Percentiles rank a stretch among this genome's conserved stretches.
Conservation (phyloP, 2,113 vertebrate species). For the Morone chrysops region DNA sequence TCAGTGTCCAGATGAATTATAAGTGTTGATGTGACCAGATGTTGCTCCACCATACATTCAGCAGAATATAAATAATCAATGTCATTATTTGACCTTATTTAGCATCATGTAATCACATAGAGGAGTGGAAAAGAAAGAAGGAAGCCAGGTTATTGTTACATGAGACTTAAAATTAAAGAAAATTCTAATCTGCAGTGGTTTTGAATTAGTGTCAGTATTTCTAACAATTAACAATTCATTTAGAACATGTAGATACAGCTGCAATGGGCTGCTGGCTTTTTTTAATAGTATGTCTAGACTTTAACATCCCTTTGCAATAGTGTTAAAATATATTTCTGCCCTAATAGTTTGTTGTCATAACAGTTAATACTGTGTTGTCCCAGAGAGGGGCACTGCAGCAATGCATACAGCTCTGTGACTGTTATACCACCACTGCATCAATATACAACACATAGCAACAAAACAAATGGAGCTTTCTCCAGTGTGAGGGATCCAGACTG, state of each 20-base stretch:
- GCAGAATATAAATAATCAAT: conserved; percentile 34
- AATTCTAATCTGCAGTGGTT: background rate
- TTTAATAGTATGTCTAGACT: background rate
- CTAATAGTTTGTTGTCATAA: conserved; percentile 3
- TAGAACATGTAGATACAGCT: background rate
- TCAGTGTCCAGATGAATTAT: conserved; percentile 77
- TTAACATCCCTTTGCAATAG: background rate
- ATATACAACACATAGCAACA: conserved; percentile 7
- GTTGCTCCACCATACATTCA: conserved; percentile 37
- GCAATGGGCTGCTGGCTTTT: background rate
- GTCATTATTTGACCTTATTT: too few species aligned
- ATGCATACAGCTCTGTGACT: conserved; percentile 43
- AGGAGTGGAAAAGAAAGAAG: background rate
- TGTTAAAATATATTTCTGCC: background rate
- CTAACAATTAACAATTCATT: background rate
- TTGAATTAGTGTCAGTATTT: background rate
- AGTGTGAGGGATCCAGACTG: background rate
- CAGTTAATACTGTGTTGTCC: conserved; percentile 68
- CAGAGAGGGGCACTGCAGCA: conserved; percentile 81
- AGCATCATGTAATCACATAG: background rate
- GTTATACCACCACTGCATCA: conserved; percentile 26
- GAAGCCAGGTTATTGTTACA: background rate
- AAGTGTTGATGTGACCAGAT: conserved; percentile 68
- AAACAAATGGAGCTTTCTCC: conserved; percentile 6
- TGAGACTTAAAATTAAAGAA: background rate